Base-by-base conservation (phyloP, 2,797 vertebrate species). In the Sus cebifrons region DNA sequence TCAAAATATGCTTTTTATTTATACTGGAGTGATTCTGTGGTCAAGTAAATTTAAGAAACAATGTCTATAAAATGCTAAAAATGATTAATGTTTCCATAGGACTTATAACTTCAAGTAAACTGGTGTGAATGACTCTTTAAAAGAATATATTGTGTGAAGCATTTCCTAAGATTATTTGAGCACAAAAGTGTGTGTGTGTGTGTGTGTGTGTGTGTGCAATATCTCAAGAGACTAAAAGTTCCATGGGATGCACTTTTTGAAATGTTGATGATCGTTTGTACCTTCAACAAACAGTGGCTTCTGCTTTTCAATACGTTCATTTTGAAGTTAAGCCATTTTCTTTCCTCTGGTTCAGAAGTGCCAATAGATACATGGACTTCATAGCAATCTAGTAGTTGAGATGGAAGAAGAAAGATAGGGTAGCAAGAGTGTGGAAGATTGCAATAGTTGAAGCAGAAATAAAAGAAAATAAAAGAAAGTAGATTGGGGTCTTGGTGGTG, bases 361-460 rank as follows among this genome's bases (percentile, higher is more conserved):
- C 40, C 95, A 56, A 78, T 89, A 96, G 89, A 75, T 9, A 92
- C 49, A 17, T 68, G 74, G 89, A 96, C 94, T 96, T 97, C 78
- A 86, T 32, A 92, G 94, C 93, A 94, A 95, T 62, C 92, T 90
- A 91, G 94, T 87, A 96, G 94, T 94, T 89, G 94, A 96, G 92
- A 96, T 95, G 77, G 96, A 96, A 98, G 95, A 94, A 96, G 89
- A 97, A 97, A 97, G 95, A 93, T 95, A 96, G 70, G 92, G 94
- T 96, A n/a, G 94, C 96, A 95, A 98, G 94, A 97, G 96, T 94
- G 96, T 94, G 94, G 94, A 97, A 97, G 96, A 96, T 95, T 97
- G 98, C 94, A 96, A 94, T 96, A 97, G 96, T 91, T 98, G 98
- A 96, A 98, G 97, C 97, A 98, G 97, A 98, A 98, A 97, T 97